phyloP scores from a whole-genome alignment of 2,888 invertebrate species.

The Troides oblongomaculatus region DNA sequence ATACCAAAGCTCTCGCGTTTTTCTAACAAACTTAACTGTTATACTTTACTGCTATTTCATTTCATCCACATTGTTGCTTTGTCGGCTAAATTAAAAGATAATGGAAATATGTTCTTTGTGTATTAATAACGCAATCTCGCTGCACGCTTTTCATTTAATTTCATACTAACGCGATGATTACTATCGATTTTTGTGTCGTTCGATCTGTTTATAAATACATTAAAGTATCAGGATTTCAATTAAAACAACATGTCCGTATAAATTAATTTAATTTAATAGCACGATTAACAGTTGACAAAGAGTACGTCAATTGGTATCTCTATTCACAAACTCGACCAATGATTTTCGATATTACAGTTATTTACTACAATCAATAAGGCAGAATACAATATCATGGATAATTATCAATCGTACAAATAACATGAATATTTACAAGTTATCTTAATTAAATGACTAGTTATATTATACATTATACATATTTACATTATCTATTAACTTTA shows the following conservation, averaged over 20 bases:
- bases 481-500: constrained; percentile 53
- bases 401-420: constrained; percentile 38
- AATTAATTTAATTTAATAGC: constrained; percentile 58
- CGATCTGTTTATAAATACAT: background rate
- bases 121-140: background rate
- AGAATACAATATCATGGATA: constrained; percentile 20
- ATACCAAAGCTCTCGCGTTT: constrained; percentile 39
- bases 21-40: constrained; percentile 60
- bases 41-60: constrained; percentile 33
- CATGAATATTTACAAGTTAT: constrained; percentile 53
- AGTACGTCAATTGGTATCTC: constrained; percentile 47
- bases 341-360: constrained; percentile 31
- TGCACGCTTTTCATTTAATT: background rate
- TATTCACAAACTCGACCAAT: constrained; percentile 45
- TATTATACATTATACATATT: constrained; percentile 59
- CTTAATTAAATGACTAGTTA: constrained; percentile 76
- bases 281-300: constrained; percentile 62
- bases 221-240: background rate
- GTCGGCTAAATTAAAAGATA: constrained; percentile 17
- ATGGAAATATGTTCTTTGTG: background rate
- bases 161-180: background rate
- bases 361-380: constrained; percentile 31
- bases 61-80: constrained; percentile 17
- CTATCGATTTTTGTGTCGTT: background rate
- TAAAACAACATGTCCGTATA: constrained; percentile 40